Percentiles rank a stretch among this genome's conserved stretches.
Evolutionary conservation across 2,113 vertebrate genomes (phyloP).

Genomic region (Leucosticte australis): DNA sequence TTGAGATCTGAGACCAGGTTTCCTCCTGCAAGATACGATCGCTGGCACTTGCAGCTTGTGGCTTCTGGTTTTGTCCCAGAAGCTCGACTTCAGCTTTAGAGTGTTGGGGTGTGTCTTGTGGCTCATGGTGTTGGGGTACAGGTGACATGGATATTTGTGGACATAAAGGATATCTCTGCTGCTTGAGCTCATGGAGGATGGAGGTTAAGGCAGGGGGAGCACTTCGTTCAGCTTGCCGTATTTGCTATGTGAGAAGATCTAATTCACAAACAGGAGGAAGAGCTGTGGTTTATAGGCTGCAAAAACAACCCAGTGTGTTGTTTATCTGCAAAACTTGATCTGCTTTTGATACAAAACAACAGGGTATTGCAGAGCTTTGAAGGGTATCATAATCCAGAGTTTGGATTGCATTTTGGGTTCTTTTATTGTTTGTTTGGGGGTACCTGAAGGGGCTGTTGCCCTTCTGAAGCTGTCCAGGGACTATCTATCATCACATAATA

Average conservation of each 20-base stretch:
- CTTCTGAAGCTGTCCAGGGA: background rate
- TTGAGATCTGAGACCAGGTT: background rate
- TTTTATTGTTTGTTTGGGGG: background rate
- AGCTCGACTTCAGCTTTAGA: background rate
- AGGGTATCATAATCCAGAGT: background rate
- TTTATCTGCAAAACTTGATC: background rate
- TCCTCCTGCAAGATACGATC: background rate
- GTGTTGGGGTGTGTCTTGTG: background rate
- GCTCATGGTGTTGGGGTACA: background rate
- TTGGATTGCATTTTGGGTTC: background rate
- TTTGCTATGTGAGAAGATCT: background rate
- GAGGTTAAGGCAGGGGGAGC: background rate
- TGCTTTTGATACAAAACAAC: background rate
- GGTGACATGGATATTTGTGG: background rate
- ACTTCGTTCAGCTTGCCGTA: fast-evolving
- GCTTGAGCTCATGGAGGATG: background rate
- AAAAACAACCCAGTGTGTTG: background rate
- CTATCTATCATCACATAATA: background rate
- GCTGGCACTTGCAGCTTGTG: background rate
- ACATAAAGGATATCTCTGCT: background rate
- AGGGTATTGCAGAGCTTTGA: background rate
- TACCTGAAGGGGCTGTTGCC: background rate
- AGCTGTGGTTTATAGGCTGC: background rate
- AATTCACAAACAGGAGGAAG: background rate
- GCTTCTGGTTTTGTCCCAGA: background rate